Conservation (phyloP, 92 coral and sea anemone genomes). For the Porites lobata region DNA sequence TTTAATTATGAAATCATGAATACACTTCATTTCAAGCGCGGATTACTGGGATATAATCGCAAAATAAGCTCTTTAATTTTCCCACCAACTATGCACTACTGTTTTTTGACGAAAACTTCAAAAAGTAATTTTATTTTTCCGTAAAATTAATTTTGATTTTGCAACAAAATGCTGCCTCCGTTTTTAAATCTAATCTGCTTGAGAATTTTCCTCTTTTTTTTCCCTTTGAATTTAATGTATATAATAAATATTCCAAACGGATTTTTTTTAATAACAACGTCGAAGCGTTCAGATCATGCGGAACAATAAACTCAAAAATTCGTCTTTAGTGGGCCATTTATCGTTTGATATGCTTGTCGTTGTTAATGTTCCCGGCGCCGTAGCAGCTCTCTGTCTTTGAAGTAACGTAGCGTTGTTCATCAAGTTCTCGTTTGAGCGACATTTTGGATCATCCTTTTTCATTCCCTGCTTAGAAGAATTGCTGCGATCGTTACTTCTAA, state of each 20-base stretch:
- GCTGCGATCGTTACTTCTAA: too few relatives aligned
- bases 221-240: too few relatives aligned
- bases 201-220: too few relatives aligned
- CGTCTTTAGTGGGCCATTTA: slow-evolving; percentile 84
- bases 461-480: slow-evolving; percentile 3
- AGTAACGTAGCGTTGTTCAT: neutral
- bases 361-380: slow-evolving; percentile 30
- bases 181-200: too few relatives aligned
- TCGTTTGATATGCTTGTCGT: neutral
- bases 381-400: slow-evolving; percentile 10
- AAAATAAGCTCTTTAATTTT: neutral
- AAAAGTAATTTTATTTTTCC: too few relatives aligned
- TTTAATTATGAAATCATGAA: neutral
- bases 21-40: neutral
- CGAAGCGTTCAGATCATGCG: slow-evolving; percentile 36
- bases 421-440: slow-evolving; percentile 22
- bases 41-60: neutral
- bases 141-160: too few relatives aligned
- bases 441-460: neutral
- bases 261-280: neutral
- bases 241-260: neutral
- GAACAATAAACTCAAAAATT: slow-evolving; percentile 64
- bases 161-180: too few relatives aligned
- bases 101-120: neutral
- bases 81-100: neutral